A percentile compares a stretch with the other conserved stretches of the same genome.
These are phyloP conservation scores for Phrynosoma blainvillii DNA, from an alignment of 2,113 vertebrate species.

Conservation along the genomic window DNA sequence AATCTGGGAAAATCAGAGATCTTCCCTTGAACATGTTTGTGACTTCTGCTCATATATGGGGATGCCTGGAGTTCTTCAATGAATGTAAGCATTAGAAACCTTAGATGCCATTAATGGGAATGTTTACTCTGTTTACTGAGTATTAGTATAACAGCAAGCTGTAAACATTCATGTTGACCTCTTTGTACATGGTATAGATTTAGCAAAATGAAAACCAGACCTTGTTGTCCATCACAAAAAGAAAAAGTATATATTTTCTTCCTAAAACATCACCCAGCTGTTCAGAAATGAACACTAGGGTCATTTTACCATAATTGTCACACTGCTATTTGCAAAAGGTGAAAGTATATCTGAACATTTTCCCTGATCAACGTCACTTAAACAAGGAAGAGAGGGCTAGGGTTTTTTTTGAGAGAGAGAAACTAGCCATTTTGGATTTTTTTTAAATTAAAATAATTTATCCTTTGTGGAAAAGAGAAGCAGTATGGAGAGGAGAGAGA, in stretches of 20 bases:
- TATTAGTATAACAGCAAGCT: background rate
- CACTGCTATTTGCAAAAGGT: slow-evolving; percentile 6
- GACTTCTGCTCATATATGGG: background rate
- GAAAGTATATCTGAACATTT: slow-evolving; percentile 1
- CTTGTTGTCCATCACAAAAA: background rate
- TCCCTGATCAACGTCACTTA: too few species aligned
- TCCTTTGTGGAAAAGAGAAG: background rate
- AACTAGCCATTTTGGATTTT: background rate
- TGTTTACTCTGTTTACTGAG: background rate
- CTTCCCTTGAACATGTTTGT: too few species aligned
- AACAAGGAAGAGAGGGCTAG: background rate
- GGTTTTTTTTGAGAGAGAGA: background rate
- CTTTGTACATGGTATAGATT: slow-evolving; percentile 2
- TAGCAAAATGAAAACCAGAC: background rate
- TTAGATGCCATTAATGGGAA: background rate
- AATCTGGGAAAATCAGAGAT: too few species aligned
- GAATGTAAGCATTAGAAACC: background rate
- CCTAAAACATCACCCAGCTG: slow-evolving; percentile 16
- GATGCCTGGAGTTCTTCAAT: background rate
- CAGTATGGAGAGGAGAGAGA: background rate
- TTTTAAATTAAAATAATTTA: background rate
- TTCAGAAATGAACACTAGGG: slow-evolving; percentile 1
- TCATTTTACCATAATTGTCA: background rate
- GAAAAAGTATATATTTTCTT: background rate
- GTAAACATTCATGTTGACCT: background rate